Evolutionary conservation across 2,113 vertebrate genomes (phyloP).

Genomic region (Passer domesticus): DNA sequence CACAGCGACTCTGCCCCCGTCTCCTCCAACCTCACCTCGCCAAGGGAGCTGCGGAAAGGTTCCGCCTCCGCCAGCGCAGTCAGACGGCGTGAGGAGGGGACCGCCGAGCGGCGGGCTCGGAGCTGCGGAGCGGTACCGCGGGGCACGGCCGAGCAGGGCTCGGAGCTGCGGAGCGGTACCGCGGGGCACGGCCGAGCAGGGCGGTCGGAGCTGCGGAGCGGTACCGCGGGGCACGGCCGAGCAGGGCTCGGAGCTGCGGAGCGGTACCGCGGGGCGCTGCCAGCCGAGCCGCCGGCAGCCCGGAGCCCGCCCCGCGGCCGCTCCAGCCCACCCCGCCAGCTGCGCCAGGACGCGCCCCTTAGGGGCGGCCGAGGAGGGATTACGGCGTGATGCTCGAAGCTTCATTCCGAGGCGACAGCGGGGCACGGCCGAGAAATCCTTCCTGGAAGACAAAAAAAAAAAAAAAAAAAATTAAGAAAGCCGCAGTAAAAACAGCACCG

Average conservation of each 20-base stretch:
- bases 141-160: too few relatives aligned
- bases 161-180: too few relatives aligned
- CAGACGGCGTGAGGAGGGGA: background rate
- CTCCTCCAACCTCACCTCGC: background rate
- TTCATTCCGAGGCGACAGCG: accelerated
- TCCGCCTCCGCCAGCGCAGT: background rate
- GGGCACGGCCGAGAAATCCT: background rate
- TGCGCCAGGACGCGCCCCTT: background rate
- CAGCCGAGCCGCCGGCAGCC: background rate
- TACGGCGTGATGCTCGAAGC: accelerated
- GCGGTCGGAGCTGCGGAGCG: too few relatives aligned
- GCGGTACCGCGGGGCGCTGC: background rate
- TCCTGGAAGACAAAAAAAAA: background rate
- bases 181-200: background rate
- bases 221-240: background rate
- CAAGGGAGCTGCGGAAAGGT: background rate
- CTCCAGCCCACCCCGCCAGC: constrained; percentile 36
- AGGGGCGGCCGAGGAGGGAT: background rate
- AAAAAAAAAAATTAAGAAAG: background rate
- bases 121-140: background rate
- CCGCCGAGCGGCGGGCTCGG: background rate
- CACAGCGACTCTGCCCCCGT: background rate
- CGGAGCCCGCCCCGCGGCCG: constrained; percentile 14
- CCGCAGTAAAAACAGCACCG: background rate
- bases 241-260: background rate